Conservation (phyloP, 2,888 invertebrate genomes). For the Suillia variegata region DNA sequence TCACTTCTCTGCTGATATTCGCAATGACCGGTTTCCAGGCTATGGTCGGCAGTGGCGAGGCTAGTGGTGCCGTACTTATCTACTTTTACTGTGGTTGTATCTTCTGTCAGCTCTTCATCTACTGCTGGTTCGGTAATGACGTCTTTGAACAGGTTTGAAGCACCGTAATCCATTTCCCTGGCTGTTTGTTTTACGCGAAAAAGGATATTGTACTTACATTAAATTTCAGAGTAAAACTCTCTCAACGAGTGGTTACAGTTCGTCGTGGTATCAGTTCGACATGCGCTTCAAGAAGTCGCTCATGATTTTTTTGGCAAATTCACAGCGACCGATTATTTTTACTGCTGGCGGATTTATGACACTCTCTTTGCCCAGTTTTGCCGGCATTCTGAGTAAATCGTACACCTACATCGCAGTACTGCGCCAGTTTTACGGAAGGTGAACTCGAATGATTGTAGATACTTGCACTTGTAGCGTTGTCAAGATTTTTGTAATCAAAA, state of each 20-base stretch:
- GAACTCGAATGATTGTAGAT: constrained; percentile 6
- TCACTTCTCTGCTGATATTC: constrained; percentile 40
- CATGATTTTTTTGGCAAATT: constrained; percentile 38
- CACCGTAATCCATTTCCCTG: too few relatives aligned
- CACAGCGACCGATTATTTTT: constrained; percentile 39
- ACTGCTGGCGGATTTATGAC: constrained; percentile 45
- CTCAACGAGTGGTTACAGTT: constrained; percentile 37
- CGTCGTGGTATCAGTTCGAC: constrained; percentile 42
- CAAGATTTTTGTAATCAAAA: too few relatives aligned
- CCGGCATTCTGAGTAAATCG: constrained; percentile 44
- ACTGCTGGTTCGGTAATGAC: constrained; percentile 51
- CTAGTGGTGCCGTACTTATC: constrained; percentile 36
- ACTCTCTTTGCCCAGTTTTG: constrained; percentile 43
- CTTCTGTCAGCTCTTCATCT: constrained; percentile 43
- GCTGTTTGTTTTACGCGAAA: background rate
- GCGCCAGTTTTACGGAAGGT: constrained; percentile 38
- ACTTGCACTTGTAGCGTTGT: too few relatives aligned
- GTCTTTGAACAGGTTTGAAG: constrained; percentile 41
- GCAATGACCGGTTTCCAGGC: constrained; percentile 47
- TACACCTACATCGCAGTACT: constrained; percentile 46
- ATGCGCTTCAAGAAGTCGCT: constrained; percentile 35
- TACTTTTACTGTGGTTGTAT: constrained; percentile 44
- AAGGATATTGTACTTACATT: too few relatives aligned
- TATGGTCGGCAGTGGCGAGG: constrained; percentile 33
- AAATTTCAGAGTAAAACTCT: constrained; percentile 42